phyloP scores from a whole-genome alignment of 1,140 invertebrate genomes.

The Sminthurides bifidus region DNA sequence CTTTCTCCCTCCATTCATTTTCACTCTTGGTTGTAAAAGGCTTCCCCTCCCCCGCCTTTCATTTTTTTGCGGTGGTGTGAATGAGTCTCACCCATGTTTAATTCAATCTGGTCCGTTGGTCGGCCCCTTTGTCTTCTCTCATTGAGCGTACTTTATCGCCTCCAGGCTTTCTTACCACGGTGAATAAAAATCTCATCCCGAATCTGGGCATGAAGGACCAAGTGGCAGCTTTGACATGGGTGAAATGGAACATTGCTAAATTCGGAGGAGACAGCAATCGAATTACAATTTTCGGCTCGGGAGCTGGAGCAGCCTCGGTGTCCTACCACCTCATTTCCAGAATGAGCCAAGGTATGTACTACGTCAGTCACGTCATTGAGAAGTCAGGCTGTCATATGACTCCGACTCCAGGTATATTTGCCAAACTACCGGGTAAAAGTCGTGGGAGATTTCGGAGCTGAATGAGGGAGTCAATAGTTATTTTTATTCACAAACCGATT shows the following conservation, averaged over 20 bases:
- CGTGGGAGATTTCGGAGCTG: too few species aligned
- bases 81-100: too few species aligned
- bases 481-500: slow-evolving; percentile 15
- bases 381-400: too few species aligned
- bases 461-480: slow-evolving; percentile 12
- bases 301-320: slow-evolving; percentile 44
- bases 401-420: too few species aligned
- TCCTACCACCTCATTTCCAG: slow-evolving; percentile 47
- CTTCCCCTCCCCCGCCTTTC: too few species aligned
- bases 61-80: too few species aligned
- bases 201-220: slow-evolving; percentile 39
- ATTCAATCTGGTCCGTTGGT: too few species aligned
- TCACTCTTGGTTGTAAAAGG: too few species aligned
- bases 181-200: slow-evolving; percentile 29
- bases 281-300: slow-evolving; percentile 47
- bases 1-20: too few species aligned
- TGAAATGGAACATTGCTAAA: slow-evolving; percentile 34
- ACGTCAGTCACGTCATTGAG: too few species aligned
- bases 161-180: slow-evolving; percentile 31
- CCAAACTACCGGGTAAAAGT: too few species aligned
- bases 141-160: neutral
- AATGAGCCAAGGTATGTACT: slow-evolving; percentile 37
- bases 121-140: neutral
- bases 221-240: slow-evolving; percentile 37
- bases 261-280: slow-evolving; percentile 34